Base-by-base conservation (phyloP, 2,113 vertebrate species). In the Suricata suricatta region DNA sequence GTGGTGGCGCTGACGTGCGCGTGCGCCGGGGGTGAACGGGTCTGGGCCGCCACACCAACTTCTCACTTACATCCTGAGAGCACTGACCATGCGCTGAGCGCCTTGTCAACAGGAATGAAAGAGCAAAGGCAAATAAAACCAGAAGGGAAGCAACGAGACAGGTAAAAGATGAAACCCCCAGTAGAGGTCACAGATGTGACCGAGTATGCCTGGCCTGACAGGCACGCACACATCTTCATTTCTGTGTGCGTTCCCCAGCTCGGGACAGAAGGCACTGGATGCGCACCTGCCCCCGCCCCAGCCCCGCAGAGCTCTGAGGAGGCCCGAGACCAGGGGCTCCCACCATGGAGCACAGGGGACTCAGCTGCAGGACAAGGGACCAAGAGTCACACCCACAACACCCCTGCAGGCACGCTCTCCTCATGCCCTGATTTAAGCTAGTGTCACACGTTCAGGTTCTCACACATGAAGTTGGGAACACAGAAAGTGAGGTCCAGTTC, bases 241-340 rank as follows among this genome's bases (percentile, higher is more conserved):
- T 25, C 50, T 29, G 35, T 54, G 27, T 16, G n/a, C 54, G 63
- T 17, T 72, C n/a, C 41, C 2, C 52, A 50, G 31, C 19, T 63
- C 2, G 0, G 1, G 50, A 38, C 5, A 13, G 12, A 68, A 54
- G 23, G 44, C 16, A 17, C 29, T 21, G 10, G 76, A 77, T 1
- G 15, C 15, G 0, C 8, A 15, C 29, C 41, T 50, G 72, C 44
- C 25, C 72, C 38, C 3, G 13, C 38, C 6, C 23, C 11, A n/a
- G 38, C 44, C 27, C 41, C 7, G 3, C 41, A 31, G 72, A 50
- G n/a, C 29, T 38, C 81, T 35, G 23, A 69, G 0, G 9, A 7
- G 38, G 33, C 33, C n/a, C 1, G 15, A 23, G 35, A 25, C 12
- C 33, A 52, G 15, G 19, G 38, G 2, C 35, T 41, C 19, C 41